A percentile compares a stretch with the other conserved stretches of the same genome.
These are phyloP conservation scores for Dione vanillae DNA, from an alignment of 2,888 invertebrate genomes.

Conservation along the genomic window DNA sequence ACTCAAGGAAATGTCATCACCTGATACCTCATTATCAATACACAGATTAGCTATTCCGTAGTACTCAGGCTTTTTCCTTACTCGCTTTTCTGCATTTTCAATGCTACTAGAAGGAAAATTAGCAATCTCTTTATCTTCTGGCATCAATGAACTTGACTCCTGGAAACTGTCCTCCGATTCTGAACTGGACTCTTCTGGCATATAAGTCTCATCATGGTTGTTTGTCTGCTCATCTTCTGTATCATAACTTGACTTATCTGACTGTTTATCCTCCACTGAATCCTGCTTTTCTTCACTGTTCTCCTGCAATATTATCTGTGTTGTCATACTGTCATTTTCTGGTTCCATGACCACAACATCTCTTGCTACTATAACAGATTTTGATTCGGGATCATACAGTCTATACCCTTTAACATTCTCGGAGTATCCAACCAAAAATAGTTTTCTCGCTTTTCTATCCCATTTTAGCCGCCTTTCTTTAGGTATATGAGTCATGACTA, in stretches of 20 bases:
- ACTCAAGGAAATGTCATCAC: conserved; percentile 23
- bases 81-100: too few species aligned
- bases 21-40: conserved; percentile 3
- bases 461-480: conserved; percentile 21
- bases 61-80: conserved; percentile 32
- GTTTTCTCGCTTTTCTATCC: too few species aligned
- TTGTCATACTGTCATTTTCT: conserved; percentile 30
- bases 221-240: too few species aligned
- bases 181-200: too few species aligned
- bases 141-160: too few species aligned
- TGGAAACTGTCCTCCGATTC: too few species aligned
- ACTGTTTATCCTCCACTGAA: too few species aligned
- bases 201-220: too few species aligned
- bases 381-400: conserved; percentile 45
- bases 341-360: conserved; percentile 44
- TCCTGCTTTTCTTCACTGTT: too few species aligned
- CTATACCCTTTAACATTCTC: conserved; percentile 50
- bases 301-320: neutral
- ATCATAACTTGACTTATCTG: too few species aligned
- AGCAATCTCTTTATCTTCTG: too few species aligned
- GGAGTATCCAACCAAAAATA: neutral
- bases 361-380: conserved; percentile 44
- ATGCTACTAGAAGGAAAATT: too few species aligned
- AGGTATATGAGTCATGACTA: conserved; percentile 1
- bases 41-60: conserved; percentile 35